Conservation (phyloP, 2,113 vertebrate species). For the Myocastor coypus region DNA sequence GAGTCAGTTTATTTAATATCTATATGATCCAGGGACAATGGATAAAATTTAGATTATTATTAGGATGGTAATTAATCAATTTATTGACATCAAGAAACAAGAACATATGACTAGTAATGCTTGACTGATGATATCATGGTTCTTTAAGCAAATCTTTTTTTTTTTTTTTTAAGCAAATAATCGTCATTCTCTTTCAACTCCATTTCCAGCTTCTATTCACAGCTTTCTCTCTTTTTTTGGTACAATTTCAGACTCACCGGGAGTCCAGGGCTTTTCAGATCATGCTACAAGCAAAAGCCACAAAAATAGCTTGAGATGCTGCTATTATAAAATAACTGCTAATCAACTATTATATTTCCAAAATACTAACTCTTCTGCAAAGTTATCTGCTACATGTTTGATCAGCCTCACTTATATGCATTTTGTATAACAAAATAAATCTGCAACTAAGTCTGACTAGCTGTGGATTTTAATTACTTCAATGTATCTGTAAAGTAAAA, state of each 20-base stretch:
- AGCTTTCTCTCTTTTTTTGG: neutral
- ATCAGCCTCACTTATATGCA: neutral
- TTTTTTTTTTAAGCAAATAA: no score
- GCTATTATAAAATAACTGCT: neutral
- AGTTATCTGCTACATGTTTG: accelerated
- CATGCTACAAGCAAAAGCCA: neutral
- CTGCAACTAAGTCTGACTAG: neutral
- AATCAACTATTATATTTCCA: neutral
- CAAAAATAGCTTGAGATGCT: neutral
- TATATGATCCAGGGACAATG: neutral
- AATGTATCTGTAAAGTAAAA: neutral
- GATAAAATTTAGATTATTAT: neutral
- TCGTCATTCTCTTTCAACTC: neutral
- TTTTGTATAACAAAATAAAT: neutral
- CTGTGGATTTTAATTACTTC: neutral
- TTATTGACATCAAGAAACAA: neutral
- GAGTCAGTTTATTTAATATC: neutral
- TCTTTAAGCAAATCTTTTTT: no score
- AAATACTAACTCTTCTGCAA: neutral
- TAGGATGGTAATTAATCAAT: neutral
- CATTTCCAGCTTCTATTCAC: neutral
- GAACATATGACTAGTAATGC: neutral
- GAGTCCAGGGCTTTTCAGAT: neutral
- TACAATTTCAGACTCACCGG: neutral
- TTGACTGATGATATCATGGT: neutral